phyloP scores from a whole-genome alignment of 2,797 vertebrate species.

The Catharus ustulatus region DNA sequence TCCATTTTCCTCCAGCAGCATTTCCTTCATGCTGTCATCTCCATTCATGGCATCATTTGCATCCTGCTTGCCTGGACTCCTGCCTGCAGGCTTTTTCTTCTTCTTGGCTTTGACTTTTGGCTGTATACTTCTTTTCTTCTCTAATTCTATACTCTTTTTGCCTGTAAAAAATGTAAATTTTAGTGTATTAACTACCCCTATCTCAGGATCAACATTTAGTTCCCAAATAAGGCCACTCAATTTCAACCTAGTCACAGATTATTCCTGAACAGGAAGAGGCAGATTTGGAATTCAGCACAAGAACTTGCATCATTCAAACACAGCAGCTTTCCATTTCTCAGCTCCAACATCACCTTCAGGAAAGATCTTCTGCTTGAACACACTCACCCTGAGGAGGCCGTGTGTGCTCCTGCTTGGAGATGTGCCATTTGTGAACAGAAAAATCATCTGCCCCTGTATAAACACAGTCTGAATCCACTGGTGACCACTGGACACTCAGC shows the following conservation, averaged over 20 bases:
- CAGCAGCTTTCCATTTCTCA: background rate
- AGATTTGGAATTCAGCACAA: background rate
- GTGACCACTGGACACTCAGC: conserved; percentile 92
- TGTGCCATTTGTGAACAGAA: conserved; percentile 89
- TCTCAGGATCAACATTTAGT: background rate
- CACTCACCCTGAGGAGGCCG: conserved; percentile 89
- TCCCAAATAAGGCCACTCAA: background rate
- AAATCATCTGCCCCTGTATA: conserved; percentile 97
- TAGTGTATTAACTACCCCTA: background rate
- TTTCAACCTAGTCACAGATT: background rate
- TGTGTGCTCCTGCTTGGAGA: conserved; percentile 87
- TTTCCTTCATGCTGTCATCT: conserved; percentile 56
- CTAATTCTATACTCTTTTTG: conserved; percentile 86
- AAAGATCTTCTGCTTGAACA: background rate
- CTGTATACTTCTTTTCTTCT: conserved; percentile 85
- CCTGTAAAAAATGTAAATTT: conserved; percentile 76
- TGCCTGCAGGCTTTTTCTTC: conserved; percentile 80
- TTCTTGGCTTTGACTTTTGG: conserved; percentile 85
- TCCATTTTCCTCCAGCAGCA: conserved; percentile 65
- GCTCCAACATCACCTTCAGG: background rate
- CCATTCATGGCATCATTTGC: conserved; percentile 66
- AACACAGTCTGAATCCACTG: conserved; percentile 86
- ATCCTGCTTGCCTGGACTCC: conserved; percentile 51
- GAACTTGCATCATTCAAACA: background rate
- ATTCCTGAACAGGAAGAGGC: background rate